phyloP scores from a whole-genome alignment of 1,140 invertebrate species.

The Notospermus geniculatus region DNA sequence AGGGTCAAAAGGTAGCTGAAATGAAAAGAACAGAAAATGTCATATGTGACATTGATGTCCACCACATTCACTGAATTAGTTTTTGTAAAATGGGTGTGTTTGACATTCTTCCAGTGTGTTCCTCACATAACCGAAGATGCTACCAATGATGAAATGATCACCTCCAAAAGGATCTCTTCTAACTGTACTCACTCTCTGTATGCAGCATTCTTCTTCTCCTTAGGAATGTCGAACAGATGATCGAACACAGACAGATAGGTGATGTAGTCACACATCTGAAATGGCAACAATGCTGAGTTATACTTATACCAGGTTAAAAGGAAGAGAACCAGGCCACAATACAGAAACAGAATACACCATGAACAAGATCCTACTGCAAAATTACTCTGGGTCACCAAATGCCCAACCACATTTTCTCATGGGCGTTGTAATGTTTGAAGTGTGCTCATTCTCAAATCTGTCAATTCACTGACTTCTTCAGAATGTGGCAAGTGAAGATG shows the following conservation, averaged over 20 bases:
- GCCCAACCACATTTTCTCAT: too few relatives aligned
- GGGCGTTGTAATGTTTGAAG: too few relatives aligned
- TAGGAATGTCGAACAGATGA: slow-evolving; percentile 92
- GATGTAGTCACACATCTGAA: slow-evolving; percentile 92
- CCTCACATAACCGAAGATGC: slow-evolving; percentile 8
- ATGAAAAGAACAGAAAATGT: too few relatives aligned
- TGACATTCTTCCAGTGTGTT: slow-evolving; percentile 14
- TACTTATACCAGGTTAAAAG: too few relatives aligned
- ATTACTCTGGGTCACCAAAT: too few relatives aligned
- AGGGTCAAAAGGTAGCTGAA: slow-evolving; percentile 75
- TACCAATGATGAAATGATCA: slow-evolving; percentile 6
- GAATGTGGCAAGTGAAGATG: too few relatives aligned
- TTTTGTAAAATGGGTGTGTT: slow-evolving; percentile 10
- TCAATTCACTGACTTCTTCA: too few relatives aligned
- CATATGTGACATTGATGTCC: too few relatives aligned
- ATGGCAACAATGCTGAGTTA: slow-evolving; percentile 45
- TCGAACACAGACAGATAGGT: slow-evolving; percentile 93
- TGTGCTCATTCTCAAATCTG: too few relatives aligned
- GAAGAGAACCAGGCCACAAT: too few relatives aligned
- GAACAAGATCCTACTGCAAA: too few relatives aligned
- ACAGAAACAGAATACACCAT: too few relatives aligned
- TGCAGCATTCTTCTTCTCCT: slow-evolving; percentile 89
- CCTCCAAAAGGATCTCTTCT: background rate
- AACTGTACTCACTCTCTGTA: slow-evolving; percentile 71
- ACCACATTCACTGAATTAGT: slow-evolving; percentile 11